Evolutionary conservation across 2,797 vertebrate genomes (phyloP), one percentile per base, ranked within the genome.

Genomic region (Etheostoma nigrum): DNA sequence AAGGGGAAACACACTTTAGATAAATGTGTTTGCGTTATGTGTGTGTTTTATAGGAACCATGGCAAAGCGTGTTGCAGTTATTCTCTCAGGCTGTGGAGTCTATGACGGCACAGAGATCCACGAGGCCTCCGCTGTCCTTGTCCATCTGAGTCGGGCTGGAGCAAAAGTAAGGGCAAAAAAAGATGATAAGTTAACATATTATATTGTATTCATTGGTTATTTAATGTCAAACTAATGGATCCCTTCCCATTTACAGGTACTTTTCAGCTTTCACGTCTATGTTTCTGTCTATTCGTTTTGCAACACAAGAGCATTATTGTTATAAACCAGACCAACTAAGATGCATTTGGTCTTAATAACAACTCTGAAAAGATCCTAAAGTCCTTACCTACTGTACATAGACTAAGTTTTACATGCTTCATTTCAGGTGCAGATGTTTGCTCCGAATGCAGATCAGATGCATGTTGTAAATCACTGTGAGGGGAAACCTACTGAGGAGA

Each of bases 71-170:
- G 96, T 97, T 72, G 97, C 97, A 6, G 91, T 97, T 14, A 89
- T 97, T 79, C 94, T 97, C 54, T 92, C 96, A 0, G 97, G 97
- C 64, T 97, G 97, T 1, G 97, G 97, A 0, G 95, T 96, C 44
- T 96, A 96, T 30, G 96, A 97, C 0, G 97, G 97, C 55, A 96
- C 95, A 1, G 97, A 97, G 87, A 42, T 97, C 87, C 96, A 97
- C 0, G 97, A 97, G 88, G 93, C 96, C 2, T 97, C 96, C 0
- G 96, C 97, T 0, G 72, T 96, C 21, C 91, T 97, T 74, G 96
- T 97, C 54, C 96, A 97, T 30, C 94, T 97, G 84, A 97, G 97
- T 88, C 93, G 96, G 7, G 96, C 94, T 42, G 96, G 95, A 60
- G 96, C 95, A 19, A 94, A 97, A 93, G 97, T 97, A 93, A 93